A percentile compares a stretch with the other conserved stretches of the same genome.
These are phyloP conservation scores for Acrossocheilus fasciatus DNA, from an alignment of 2,797 vertebrate genomes.

Conservation along the genomic window DNA sequence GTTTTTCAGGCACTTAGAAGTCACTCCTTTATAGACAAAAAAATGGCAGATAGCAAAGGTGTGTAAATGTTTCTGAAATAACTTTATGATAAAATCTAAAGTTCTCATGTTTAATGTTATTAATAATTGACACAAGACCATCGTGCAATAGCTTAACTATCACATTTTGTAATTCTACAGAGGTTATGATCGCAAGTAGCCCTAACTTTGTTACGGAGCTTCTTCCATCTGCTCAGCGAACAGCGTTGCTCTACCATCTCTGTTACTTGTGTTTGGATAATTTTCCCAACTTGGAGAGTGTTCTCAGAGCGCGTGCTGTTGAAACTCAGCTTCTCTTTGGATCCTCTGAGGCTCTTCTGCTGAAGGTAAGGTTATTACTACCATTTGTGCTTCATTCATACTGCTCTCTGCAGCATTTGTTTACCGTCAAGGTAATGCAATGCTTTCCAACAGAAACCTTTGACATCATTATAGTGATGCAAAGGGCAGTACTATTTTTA, in stretches of 20 bases:
- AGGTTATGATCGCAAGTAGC: neutral
- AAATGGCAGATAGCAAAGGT: neutral
- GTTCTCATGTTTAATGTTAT: neutral
- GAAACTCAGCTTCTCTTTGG: conserved; percentile 31
- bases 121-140: neutral
- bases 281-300: conserved; percentile 33
- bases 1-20: neutral
- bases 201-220: neutral
- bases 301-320: neutral
- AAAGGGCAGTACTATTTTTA: no score
- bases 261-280: conserved; percentile 34
- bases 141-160: neutral
- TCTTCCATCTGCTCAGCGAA: conserved; percentile 19
- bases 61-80: neutral
- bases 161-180: neutral
- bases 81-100: neutral
- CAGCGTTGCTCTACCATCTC: conserved; percentile 18
- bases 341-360: conserved; percentile 27
- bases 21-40: neutral
- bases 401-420: no score
- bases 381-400: no score
- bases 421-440: no score
- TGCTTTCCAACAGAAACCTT: no score
- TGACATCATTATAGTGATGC: no score
- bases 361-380: no score